These are phyloP conservation scores for Tenthredo notha DNA, from an alignment of 2,888 invertebrate species.

Conservation along the genomic window DNA sequence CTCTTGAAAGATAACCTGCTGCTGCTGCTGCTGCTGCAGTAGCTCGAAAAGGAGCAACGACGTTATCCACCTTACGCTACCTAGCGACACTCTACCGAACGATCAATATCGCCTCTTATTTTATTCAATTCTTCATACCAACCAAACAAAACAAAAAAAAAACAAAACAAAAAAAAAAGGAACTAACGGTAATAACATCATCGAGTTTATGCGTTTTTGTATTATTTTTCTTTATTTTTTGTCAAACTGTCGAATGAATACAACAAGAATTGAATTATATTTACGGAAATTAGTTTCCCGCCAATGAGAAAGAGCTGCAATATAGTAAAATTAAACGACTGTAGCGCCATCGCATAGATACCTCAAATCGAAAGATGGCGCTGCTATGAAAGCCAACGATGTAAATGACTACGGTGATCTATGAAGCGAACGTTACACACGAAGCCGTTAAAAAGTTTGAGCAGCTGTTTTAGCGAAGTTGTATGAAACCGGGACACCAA, in stretches of 20 bases:
- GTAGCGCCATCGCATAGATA: not conserved
- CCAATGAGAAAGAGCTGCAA: too few species aligned
- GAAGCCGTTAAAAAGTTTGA: constrained; percentile 48
- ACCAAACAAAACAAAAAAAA: not conserved
- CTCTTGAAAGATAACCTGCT: constrained; percentile 39
- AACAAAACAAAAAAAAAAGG: too few species aligned
- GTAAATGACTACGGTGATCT: constrained; percentile 29
- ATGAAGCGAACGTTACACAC: constrained; percentile 34
- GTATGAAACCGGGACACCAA: constrained; percentile 47
- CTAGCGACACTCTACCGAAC: constrained; percentile 12
- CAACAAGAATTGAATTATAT: not conserved
- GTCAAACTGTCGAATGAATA: not conserved
- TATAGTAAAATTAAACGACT: not conserved
- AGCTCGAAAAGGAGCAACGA: not conserved
- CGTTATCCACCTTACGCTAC: not conserved
- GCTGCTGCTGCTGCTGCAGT: constrained; percentile 17
- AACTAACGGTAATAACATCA: not conserved
- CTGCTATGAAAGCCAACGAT: not conserved
- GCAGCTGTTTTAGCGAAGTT: constrained; percentile 49
- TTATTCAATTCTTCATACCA: constrained; percentile 5
- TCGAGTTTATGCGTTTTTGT: not conserved
- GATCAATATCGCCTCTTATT: constrained; percentile 17
- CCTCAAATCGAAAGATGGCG: not conserved
- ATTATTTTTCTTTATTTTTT: not conserved
- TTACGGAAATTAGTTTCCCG: not conserved